Base-by-base conservation (phyloP, 2,797 vertebrate species). In the Oryzias sinensis region DNA sequence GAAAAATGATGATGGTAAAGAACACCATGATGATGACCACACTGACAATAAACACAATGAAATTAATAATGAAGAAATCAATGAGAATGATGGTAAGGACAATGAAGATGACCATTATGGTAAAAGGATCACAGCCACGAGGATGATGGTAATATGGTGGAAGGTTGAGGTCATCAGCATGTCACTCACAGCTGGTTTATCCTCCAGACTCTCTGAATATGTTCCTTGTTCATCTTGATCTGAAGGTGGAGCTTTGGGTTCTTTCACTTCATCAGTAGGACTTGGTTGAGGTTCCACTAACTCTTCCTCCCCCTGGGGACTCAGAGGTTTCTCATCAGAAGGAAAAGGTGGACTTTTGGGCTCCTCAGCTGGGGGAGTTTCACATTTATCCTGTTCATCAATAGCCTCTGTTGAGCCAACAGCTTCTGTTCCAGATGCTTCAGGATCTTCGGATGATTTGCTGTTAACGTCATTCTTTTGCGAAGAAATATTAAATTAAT, bases 121-220 rank as follows among this genome's bases (percentile, higher is more conserved):
- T 14, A 29, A 6, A 8, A 33, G 11, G 15, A 47, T 37, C 20
- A 22, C 20, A 17, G 16, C 2, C 13, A 20, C 6, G 5, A 16
- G 25, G 9, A 41, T 7, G 20, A 41, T 55, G 20, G 59, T 48
- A 9, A 62, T 27, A 2, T 53, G 40, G 14, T 15, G 42, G 29
- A 45, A 27, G 14, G 20, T 18, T 49, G 16, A 7, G 2, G 42
- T 51, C 9, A 14, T 45, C 4, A 61, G 11, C 1, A 43, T 2
- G 5, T 59, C 56, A 91, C 91, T 93, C 85, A 93, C 91, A 72
- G 65, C 68, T 53, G 67, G 53, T 11, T 79, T 76, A 51, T 91
- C 84, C 15, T 86, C 77, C 2, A 41, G 56, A 61, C 56, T 61
- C 29, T 33, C 42, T 16, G 47, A 63, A 43, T 0, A 1, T n/a